Percentiles rank a stretch among this genome's conserved stretches.
Evolutionary conservation across 2,888 invertebrate genomes (phyloP).

Genomic region (Trachelus tabidus): DNA sequence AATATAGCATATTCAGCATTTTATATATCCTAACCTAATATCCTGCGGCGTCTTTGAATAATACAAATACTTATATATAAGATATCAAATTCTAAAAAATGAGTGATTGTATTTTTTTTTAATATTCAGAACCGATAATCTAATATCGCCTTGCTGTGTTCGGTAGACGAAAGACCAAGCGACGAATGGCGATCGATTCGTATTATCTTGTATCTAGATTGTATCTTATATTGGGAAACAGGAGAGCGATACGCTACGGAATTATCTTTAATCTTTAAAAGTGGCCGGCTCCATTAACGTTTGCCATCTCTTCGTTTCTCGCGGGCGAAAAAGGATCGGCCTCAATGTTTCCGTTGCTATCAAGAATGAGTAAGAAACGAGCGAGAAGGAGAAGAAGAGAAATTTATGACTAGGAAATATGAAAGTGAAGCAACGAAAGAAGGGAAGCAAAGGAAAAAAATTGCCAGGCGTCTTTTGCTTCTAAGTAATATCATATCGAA

Average conservation of each 20-base stretch:
- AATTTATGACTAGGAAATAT: neutral
- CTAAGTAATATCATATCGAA: neutral
- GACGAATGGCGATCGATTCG: slow-evolving; percentile 9
- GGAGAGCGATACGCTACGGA: neutral
- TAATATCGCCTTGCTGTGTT: neutral
- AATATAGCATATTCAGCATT: neutral
- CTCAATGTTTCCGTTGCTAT: neutral
- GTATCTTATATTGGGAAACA: neutral
- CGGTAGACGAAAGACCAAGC: neutral
- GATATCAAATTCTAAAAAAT: neutral
- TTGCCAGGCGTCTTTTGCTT: neutral
- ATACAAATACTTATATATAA: neutral
- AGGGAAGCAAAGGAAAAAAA: neutral
- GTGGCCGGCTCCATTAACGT: slow-evolving; percentile 7
- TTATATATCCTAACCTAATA: neutral
- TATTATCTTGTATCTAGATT: slow-evolving; percentile 6
- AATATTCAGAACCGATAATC: slow-evolving; percentile 1
- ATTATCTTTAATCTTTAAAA: slow-evolving; percentile 17
- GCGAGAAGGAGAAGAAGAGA: neutral
- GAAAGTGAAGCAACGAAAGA: neutral
- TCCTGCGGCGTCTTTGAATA: neutral
- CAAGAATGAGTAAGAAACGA: neutral
- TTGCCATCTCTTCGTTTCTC: neutral
- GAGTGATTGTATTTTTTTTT: neutral
- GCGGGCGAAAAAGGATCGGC: neutral